Evolutionary conservation across 2,113 vertebrate species (phyloP), one percentile per base, ranked within the genome.

Genomic region (Mola mola): DNA sequence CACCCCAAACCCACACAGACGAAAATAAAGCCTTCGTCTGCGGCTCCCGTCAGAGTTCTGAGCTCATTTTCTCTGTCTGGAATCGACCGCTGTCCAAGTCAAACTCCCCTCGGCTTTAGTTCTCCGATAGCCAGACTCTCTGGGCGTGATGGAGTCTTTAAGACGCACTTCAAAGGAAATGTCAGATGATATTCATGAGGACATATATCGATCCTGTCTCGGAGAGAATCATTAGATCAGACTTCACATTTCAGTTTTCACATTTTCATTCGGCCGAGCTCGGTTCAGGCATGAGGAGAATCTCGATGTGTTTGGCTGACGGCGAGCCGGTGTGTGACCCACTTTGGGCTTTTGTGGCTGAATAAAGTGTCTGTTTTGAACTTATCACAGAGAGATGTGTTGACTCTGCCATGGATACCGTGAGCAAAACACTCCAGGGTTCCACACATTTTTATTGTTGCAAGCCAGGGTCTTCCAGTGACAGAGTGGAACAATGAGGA

Each of bases 401-500:
- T 75, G 31, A 25, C 56, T 29, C 61, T 41, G 29, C 43, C 46
- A 73, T 75, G 60, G 80, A 72, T 58, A 81, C 72, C 3, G 1
- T 58, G 4, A 60, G 6, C 34, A 66, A 37, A 67, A 12, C 50
- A 44, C 67, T 38, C 24, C 7, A 19, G 36, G n/a, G 21, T 10
- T 17, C 1, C 2, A 16, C 13, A 16, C 15, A 6, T 67, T 73
- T 66, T 75, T 69, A 59, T 61, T 79, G 60, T 72, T 12, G 43
- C 50, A 15, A 56, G 15, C 15, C 21, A 8, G 24, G 33, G 29
- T 66, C 64, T 48, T 52, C 13, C 60, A 49, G 52, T 66, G 78
- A 69, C 65, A 61, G 44, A 70, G 69, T 48, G 82, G 81, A 85
- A 78, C 66, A 69, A 71, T 42, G 59, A 60, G 50, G 59, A 57